Evolutionary conservation across 1,140 invertebrate species (phyloP).

Genomic region (Galleria mellonella): DNA sequence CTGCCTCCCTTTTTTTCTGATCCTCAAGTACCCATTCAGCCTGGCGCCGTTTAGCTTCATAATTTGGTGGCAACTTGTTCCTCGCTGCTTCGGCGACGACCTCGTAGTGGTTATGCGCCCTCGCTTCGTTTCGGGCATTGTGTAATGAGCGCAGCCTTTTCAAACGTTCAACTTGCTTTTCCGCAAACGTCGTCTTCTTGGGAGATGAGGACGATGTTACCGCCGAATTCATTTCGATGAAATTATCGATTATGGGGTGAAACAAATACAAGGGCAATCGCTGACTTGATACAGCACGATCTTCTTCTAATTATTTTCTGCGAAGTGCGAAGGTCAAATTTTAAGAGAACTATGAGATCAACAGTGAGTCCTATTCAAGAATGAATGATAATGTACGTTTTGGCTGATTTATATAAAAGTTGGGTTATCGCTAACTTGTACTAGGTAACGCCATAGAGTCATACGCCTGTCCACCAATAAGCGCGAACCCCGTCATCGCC

Average conservation of each 20-base stretch:
- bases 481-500: too few species aligned
- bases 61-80: slow-evolving; percentile 94
- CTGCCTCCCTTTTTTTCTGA: slow-evolving; percentile 86
- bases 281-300: too few species aligned
- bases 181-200: slow-evolving; percentile 62
- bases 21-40: slow-evolving; percentile 96
- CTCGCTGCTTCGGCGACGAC: slow-evolving; percentile 97
- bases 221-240: slow-evolving; percentile 33
- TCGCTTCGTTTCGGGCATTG: slow-evolving; percentile 90
- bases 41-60: slow-evolving; percentile 91
- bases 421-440: too few species aligned
- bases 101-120: slow-evolving; percentile 95
- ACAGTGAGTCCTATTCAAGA: too few species aligned
- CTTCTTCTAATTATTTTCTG: too few species aligned
- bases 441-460: too few species aligned
- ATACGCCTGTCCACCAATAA: too few species aligned
- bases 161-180: slow-evolving; percentile 81
- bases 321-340: too few species aligned
- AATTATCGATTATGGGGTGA: neutral
- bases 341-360: too few species aligned
- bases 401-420: too few species aligned
- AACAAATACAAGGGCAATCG: too few species aligned
- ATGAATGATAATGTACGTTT: too few species aligned
- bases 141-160: slow-evolving; percentile 84
- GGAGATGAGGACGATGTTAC: slow-evolving; percentile 69